Percentiles rank a stretch among this genome's conserved stretches.
Conservation (phyloP, 2,113 vertebrate genomes). For the Pygoscelis adeliae region DNA sequence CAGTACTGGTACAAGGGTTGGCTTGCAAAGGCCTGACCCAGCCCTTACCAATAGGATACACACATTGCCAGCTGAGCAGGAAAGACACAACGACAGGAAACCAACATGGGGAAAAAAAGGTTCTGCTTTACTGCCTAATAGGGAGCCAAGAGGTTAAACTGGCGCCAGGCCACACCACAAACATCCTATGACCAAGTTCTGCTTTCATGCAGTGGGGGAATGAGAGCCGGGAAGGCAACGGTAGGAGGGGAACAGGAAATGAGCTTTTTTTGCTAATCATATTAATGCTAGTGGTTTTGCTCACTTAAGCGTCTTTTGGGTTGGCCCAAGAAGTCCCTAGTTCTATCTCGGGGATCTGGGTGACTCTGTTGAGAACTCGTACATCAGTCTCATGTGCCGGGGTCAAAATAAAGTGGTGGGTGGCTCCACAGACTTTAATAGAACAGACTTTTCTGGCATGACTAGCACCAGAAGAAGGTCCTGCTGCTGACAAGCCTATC, state of each 20-base stretch:
- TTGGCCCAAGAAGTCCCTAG: background rate
- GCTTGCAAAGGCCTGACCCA: background rate
- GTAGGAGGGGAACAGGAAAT: background rate
- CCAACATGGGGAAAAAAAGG: background rate
- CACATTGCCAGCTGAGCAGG: background rate
- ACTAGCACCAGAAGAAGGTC: background rate
- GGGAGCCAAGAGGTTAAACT: conserved; percentile 21
- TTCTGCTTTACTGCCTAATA: conserved; percentile 35
- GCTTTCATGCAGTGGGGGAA: background rate
- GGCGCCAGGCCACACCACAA: conserved; percentile 2
- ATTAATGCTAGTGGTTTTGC: background rate
- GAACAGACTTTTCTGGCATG: background rate
- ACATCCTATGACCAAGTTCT: conserved; percentile 16
- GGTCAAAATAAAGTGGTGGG: background rate
- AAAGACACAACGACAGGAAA: background rate
- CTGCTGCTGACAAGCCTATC: background rate
- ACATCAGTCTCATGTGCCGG: fast-evolving
- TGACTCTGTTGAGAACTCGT: background rate
- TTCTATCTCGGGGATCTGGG: background rate
- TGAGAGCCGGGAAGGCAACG: background rate
- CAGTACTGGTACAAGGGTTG: background rate
- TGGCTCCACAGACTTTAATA: background rate
- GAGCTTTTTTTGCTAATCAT: background rate
- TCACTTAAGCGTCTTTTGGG: background rate
- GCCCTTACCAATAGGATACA: background rate